Percentiles rank a stretch among this genome's conserved stretches.
phyloP scores from a whole-genome alignment of 92 coral and sea anemone genomes.

The Plumapathes pennacea region DNA sequence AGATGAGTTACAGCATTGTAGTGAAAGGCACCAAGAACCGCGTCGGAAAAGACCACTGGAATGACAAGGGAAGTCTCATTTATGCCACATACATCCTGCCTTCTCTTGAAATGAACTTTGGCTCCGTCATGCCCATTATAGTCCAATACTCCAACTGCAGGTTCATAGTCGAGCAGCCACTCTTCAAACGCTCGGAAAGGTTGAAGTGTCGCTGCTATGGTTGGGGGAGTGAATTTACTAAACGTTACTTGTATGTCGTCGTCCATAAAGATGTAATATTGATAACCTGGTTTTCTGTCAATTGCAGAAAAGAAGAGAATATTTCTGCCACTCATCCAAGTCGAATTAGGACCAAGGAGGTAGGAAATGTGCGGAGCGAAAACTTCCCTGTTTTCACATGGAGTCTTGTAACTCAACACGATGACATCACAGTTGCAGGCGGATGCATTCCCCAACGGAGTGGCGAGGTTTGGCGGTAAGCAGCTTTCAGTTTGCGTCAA shows the following conservation, averaged over 20 bases:
- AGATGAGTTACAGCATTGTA: conserved; percentile 29
- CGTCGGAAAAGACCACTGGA: conserved; percentile 44
- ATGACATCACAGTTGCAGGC: conserved; percentile 53
- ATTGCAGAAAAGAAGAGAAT: conserved; percentile 12
- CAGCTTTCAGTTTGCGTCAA: conserved; percentile 58
- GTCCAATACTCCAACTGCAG: conserved; percentile 53
- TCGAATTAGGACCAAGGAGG: conserved; percentile 1
- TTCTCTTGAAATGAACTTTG: not conserved
- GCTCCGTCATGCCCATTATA: conserved; percentile 1
- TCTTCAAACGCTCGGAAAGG: conserved; percentile 57
- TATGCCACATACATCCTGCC: conserved; percentile 25
- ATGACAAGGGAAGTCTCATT: conserved; percentile 8
- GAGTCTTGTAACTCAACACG: conserved; percentile 39
- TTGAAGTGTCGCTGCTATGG: not conserved
- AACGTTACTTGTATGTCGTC: conserved; percentile 14
- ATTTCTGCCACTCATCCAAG: conserved; percentile 37
- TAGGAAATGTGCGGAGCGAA: conserved; percentile 14
- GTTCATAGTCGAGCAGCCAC: conserved; percentile 45
- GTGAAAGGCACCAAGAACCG: conserved; percentile 46
- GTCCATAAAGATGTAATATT: conserved; percentile 32
- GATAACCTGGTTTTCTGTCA: conserved; percentile 14
- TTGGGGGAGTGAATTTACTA: conserved; percentile 9
- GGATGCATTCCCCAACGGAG: conserved; percentile 31
- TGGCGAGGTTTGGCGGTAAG: conserved; percentile 7
- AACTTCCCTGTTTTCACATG: conserved; percentile 12